Evolutionary conservation across 2,888 invertebrate species (phyloP).

Genomic region (Phengaris arion): DNA sequence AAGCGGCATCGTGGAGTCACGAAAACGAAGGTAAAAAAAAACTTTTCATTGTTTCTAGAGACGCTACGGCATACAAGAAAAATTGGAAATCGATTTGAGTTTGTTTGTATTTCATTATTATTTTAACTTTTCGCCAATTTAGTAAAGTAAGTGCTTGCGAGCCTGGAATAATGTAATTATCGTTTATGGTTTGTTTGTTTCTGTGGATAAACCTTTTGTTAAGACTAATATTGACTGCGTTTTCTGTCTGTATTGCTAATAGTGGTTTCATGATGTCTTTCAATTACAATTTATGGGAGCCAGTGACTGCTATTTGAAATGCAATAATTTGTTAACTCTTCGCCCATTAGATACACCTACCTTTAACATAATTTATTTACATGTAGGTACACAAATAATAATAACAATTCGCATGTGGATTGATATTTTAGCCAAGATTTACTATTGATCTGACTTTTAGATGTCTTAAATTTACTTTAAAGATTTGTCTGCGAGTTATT

Average conservation of each 20-base stretch:
- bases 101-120: constrained; percentile 44
- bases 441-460: too few relatives aligned
- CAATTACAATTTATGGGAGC: not conserved
- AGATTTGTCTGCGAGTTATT: too few relatives aligned
- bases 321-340: not conserved
- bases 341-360: not conserved
- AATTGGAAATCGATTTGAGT: constrained; percentile 53
- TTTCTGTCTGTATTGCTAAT: not conserved
- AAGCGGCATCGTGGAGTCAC: constrained; percentile 81
- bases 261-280: not conserved
- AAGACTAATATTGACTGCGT: not conserved
- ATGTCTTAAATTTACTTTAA: too few relatives aligned
- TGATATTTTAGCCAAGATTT: too few relatives aligned
- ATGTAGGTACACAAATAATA: too few relatives aligned
- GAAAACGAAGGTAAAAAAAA: constrained; percentile 78
- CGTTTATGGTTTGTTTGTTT: not conserved
- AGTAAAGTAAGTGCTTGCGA: not conserved
- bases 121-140: not conserved
- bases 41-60: constrained; percentile 66
- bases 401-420: too few relatives aligned
- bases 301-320: not conserved
- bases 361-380: too few relatives aligned
- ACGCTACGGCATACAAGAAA: constrained; percentile 53
- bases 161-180: not conserved
- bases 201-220: not conserved